phyloP scores from a whole-genome alignment of 2,797 vertebrate genomes.

The Paramormyrops hopkinsi region DNA sequence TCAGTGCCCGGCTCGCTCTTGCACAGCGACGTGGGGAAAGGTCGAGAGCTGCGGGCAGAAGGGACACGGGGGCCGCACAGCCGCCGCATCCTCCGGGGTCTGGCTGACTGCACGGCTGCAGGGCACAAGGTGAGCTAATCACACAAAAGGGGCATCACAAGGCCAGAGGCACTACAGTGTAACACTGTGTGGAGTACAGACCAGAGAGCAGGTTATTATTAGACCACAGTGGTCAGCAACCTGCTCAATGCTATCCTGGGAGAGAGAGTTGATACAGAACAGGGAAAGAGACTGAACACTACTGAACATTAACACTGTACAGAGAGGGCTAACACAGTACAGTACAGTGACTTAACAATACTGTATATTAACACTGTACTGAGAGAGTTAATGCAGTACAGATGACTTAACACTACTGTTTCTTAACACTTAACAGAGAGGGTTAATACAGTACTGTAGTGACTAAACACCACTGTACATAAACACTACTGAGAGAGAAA shows the following conservation, averaged over 20 bases:
- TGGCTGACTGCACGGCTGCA: conserved; percentile 21
- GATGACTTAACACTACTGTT: background rate
- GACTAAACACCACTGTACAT: background rate
- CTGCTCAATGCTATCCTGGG: background rate
- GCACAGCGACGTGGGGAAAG: conserved; percentile 65
- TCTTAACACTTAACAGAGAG: background rate
- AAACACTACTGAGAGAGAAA: background rate
- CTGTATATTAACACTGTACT: background rate
- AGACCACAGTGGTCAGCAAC: background rate
- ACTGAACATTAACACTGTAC: background rate
- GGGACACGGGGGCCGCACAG: conserved; percentile 49
- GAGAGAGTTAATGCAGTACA: background rate
- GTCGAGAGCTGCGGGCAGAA: conserved; percentile 42
- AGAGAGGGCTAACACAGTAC: background rate
- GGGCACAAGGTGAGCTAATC: conserved; percentile 24
- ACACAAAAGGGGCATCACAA: background rate
- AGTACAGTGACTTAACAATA: background rate
- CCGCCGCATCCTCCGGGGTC: conserved; percentile 40
- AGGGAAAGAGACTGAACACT: background rate
- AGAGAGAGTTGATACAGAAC: background rate
- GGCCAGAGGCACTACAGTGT: background rate
- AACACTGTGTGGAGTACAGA: background rate
- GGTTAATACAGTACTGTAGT: background rate
- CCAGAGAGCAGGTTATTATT: background rate
- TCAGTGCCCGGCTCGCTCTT: conserved; percentile 82